Evolutionary conservation across 2,888 invertebrate genomes (phyloP).

Genomic region (Brenthis hecate): DNA sequence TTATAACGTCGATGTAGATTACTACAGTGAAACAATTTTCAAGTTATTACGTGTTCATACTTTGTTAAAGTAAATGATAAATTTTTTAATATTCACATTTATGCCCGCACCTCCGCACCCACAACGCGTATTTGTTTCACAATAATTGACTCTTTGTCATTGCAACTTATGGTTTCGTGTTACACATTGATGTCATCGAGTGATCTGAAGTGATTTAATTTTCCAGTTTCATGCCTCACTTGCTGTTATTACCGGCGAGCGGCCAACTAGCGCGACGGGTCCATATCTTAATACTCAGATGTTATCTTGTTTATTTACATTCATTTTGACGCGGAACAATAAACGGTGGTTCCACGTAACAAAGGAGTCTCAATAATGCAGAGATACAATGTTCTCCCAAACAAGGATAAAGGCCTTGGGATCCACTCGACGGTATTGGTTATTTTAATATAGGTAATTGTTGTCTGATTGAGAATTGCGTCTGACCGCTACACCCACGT

Average conservation of each 20-base stretch:
- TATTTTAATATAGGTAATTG: conserved; percentile 77
- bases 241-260: conserved; percentile 11
- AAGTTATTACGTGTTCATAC: conserved; percentile 29
- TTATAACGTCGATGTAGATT: conserved; percentile 9
- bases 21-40: conserved; percentile 20
- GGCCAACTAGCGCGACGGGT: conserved; percentile 17
- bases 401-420: conserved; percentile 70
- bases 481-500: conserved; percentile 63
- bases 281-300: conserved; percentile 25
- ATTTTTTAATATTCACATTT: conserved; percentile 29
- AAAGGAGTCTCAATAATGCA: conserved; percentile 54
- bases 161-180: conserved; percentile 33
- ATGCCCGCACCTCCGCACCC: conserved; percentile 20
- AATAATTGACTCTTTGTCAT: conserved; percentile 38
- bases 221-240: conserved; percentile 36
- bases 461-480: conserved; percentile 70
- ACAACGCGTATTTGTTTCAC: conserved; percentile 38
- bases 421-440: conserved; percentile 70
- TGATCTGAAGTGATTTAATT: conserved; percentile 42
- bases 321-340: conserved; percentile 21
- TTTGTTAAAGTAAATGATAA: conserved; percentile 28
- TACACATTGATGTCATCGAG: conserved; percentile 46
- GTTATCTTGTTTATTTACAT: conserved; percentile 29
- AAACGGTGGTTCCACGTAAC: conserved; percentile 41
- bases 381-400: conserved; percentile 47